phyloP scores from a whole-genome alignment of 2,797 vertebrate genomes.

The Tiaroga cobitis region DNA sequence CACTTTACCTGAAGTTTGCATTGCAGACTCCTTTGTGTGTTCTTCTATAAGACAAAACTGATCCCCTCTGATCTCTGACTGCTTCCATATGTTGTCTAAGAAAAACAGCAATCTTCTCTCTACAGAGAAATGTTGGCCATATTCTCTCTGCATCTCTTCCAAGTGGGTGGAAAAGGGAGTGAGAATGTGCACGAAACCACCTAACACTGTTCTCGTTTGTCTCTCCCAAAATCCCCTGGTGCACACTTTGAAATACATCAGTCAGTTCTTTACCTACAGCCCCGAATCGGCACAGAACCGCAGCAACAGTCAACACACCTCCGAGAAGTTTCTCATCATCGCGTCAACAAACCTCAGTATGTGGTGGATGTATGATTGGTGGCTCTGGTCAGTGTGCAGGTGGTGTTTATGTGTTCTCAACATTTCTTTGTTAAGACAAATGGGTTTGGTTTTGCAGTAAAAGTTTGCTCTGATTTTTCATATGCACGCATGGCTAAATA shows the following conservation, averaged over 20 bases:
- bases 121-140: slow-evolving; percentile 32
- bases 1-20: neutral
- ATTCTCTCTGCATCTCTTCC: slow-evolving; percentile 36
- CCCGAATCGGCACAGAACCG: slow-evolving; percentile 44
- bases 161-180: slow-evolving; percentile 49
- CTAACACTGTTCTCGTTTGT: slow-evolving; percentile 64
- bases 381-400: neutral
- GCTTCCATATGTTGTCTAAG: slow-evolving; percentile 60
- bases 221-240: slow-evolving; percentile 63
- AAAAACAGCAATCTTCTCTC: slow-evolving; percentile 7
- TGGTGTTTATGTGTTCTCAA: neutral
- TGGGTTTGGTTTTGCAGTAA: neutral
- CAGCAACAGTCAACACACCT: slow-evolving; percentile 49
- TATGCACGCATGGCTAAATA: neutral
- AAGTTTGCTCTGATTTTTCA: slow-evolving; percentile 9
- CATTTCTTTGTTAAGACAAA: neutral
- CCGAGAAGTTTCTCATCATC: neutral
- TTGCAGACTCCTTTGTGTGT: slow-evolving; percentile 14
- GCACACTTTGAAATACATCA: slow-evolving; percentile 45
- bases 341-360: slow-evolving; percentile 1
- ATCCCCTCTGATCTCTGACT: slow-evolving; percentile 56
- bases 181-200: slow-evolving; percentile 49
- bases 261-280: slow-evolving; percentile 16
- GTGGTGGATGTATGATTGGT: neutral
- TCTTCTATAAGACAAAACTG: slow-evolving; percentile 32